Evolutionary conservation across 2,113 vertebrate genomes (phyloP).

Genomic region (Barnardius zonarius): DNA sequence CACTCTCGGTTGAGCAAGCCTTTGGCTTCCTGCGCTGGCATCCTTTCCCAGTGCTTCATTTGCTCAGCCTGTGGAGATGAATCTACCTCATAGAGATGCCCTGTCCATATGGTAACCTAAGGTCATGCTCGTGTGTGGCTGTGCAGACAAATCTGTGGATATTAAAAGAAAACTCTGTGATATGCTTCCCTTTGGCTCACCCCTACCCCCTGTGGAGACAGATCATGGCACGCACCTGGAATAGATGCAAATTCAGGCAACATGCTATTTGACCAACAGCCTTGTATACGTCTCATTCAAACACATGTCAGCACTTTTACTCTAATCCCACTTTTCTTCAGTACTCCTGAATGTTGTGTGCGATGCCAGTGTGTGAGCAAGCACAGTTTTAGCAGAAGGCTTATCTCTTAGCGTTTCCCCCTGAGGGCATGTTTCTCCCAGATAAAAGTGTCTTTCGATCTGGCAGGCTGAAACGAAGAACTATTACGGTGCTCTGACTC

Average conservation of each 20-base stretch:
- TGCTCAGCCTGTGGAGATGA: not conserved
- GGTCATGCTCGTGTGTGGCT: not conserved
- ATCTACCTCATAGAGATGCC: not conserved
- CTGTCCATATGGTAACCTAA: not conserved
- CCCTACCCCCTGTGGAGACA: not conserved
- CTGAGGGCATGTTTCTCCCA: not conserved
- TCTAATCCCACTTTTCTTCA: not conserved
- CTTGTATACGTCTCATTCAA: not conserved
- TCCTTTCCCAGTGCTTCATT: not conserved
- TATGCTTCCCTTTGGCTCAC: not conserved
- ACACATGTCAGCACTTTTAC: not conserved
- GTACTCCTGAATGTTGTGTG: not conserved
- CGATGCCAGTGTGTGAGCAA: not conserved
- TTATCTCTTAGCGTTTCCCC: not conserved
- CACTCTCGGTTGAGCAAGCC: not conserved
- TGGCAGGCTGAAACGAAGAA: conserved; percentile 1
- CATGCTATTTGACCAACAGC: not conserved
- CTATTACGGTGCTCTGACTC: not conserved
- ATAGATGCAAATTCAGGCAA: not conserved
- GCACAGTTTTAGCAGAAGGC: not conserved
- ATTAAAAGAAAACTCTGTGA: not conserved
- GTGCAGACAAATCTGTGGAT: not conserved
- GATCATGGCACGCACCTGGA: not conserved
- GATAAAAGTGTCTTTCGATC: not conserved
- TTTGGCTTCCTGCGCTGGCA: not conserved